These are phyloP conservation scores for Hassar affinis DNA, from an alignment of 2,113 vertebrate species.

Conservation along the genomic window DNA sequence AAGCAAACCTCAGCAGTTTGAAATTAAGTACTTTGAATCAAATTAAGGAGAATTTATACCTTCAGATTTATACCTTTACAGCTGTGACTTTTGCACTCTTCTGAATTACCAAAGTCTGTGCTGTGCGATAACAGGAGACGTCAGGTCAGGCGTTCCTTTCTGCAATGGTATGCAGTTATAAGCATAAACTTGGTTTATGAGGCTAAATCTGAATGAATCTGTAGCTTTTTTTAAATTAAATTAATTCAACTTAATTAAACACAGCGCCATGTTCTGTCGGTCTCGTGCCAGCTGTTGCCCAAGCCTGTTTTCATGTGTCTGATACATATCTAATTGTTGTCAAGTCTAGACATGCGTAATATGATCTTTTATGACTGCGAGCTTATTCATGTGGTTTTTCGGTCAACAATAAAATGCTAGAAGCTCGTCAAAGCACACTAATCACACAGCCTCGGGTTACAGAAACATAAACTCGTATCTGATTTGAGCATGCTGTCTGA, in stretches of 20 bases:
- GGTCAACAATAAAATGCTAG: conserved; percentile 8
- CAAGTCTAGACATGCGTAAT: conserved; percentile 31
- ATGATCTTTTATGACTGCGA: conserved; percentile 17
- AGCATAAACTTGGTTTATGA: background rate
- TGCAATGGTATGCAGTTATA: background rate
- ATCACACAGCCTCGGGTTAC: conserved; percentile 32
- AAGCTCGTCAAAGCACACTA: conserved; percentile 15
- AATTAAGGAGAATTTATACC: conserved; percentile 6
- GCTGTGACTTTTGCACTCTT: conserved; percentile 19
- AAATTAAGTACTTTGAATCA: too few relatives aligned
- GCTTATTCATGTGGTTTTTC: conserved; percentile 38
- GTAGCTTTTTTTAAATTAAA: too few relatives aligned
- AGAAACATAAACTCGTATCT: conserved; percentile 29
- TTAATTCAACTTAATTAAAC: background rate
- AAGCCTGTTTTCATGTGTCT: background rate
- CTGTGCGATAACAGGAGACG: background rate
- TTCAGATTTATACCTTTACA: conserved; percentile 15
- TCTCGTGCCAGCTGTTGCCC: conserved; percentile 16
- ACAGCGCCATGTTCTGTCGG: too few relatives aligned
- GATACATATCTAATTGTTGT: conserved; percentile 18
- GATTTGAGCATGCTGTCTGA: conserved; percentile 17
- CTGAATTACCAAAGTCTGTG: background rate
- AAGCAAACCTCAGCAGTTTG: background rate
- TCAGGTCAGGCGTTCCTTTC: background rate
- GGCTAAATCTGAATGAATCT: background rate